Base-by-base conservation (phyloP, 2,797 vertebrate species). In the Novumbra hubbsi region DNA sequence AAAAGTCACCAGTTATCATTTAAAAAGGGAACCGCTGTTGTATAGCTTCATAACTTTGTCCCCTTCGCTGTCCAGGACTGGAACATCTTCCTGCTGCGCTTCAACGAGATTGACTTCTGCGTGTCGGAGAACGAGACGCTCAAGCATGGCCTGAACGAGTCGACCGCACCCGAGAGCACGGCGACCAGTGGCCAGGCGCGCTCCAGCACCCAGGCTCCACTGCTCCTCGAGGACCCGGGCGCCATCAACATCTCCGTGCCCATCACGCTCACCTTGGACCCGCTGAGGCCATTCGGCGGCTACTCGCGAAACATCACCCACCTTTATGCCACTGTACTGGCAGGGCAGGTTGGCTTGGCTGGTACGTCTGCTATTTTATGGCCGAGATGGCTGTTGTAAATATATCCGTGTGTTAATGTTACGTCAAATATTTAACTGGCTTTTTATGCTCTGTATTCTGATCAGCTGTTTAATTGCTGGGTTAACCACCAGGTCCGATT, bases 101-200 rank as follows among this genome's bases (percentile, higher is more conserved):
- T 96, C 88, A 99, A 99, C 1, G 96, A 99, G 79, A 88, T 99
- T 90, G 98, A 99, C 92, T 95, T 99, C 41, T 99, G 98, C 14
- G 96, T 98, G 88, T 99, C 97, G 0, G 98, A 99, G 91, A 99
- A 99, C 1, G 98, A 99, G 83, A 99, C 98, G 0, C 90, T 99
- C 68, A 99, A 99, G 82, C 97, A 99, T 50, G 94, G 96, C 55
- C 88, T 96, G 75, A 99, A 99, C 0, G 98, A 99, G 74, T 98
- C 95, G 2, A 94, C 94, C 0, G 94, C 96, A 1, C 94, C 93
- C 0, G 97, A 99, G 83, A 98, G 95, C 87, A 94, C 95, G 0
- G 94, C 93, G 81, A 96, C 95, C 64, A 96, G 96, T 0, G 95
- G 95, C 4, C 97, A 97, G 84, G 91, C 95, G 0, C 93, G 96